phyloP scores from a whole-genome alignment of 2,797 vertebrate genomes.

The Brachymystax lenok region DNA sequence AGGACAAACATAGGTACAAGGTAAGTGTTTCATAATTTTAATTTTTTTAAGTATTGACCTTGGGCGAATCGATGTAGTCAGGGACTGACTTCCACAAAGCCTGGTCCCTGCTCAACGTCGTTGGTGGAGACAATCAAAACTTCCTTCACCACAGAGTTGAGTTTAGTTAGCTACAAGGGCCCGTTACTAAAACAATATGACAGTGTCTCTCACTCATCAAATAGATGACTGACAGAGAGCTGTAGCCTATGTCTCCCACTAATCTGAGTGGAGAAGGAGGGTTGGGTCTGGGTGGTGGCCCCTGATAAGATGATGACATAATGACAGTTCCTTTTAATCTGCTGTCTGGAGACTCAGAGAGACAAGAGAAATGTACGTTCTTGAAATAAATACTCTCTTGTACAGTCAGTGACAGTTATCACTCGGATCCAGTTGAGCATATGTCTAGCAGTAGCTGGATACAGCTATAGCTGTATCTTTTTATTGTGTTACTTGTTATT shows the following conservation, averaged over 20 bases:
- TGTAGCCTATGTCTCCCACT: neutral
- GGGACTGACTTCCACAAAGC: no score
- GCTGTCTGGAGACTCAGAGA: neutral
- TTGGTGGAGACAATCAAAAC: no score
- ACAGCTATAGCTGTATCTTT: neutral
- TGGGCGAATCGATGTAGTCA: no score
- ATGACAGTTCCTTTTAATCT: neutral
- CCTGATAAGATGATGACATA: constrained; percentile 8
- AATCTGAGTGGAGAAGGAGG: neutral
- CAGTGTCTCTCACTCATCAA: neutral
- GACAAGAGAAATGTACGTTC: neutral
- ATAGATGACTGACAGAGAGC: neutral
- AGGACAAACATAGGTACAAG: no score
- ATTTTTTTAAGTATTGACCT: no score
- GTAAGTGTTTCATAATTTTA: no score
- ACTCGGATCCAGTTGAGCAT: neutral
- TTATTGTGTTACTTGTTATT: no score
- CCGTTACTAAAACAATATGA: neutral
- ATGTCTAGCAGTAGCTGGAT: neutral
- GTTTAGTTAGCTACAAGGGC: no score
- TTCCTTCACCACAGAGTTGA: no score
- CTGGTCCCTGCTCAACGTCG: no score
- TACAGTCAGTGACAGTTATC: neutral
- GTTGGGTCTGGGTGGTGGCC: constrained; percentile 2
- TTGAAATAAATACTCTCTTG: neutral